Percentiles rank a stretch among this genome's conserved stretches.
Evolutionary conservation across 2,113 vertebrate genomes (phyloP).

Genomic region (Neotoma lepida): DNA sequence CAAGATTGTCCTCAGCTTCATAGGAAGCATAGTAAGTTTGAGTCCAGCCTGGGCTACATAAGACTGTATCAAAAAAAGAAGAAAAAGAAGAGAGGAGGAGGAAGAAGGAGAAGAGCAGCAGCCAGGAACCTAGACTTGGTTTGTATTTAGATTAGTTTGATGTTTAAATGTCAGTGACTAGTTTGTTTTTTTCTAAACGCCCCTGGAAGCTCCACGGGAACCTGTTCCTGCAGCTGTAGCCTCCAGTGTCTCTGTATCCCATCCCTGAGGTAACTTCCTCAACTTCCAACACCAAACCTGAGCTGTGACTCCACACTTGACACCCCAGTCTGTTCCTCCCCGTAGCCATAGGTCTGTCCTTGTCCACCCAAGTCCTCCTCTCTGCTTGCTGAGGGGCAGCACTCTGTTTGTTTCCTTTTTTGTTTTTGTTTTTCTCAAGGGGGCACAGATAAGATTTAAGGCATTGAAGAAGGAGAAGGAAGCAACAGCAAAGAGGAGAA

Average conservation of each 20-base stretch:
- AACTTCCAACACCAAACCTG: background rate
- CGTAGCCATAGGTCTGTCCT: background rate
- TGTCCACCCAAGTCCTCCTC: background rate
- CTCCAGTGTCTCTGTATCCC: background rate
- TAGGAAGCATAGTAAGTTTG: background rate
- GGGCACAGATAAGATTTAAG: background rate
- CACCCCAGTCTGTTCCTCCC: background rate
- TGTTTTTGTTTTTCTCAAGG: background rate
- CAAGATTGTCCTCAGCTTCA: background rate
- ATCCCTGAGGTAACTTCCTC: background rate
- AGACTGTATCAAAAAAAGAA: background rate
- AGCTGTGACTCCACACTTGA: background rate
- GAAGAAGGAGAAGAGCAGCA: no score
- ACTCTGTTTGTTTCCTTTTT: background rate
- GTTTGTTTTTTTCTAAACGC: background rate
- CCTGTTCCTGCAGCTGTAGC: background rate
- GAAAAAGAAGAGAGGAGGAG: no score
- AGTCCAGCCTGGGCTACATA: background rate
- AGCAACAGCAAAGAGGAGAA: background rate
- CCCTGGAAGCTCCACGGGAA: background rate
- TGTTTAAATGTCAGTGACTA: conserved; percentile 25
- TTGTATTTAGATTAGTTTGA: background rate
- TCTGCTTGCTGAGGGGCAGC: background rate
- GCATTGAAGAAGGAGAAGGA: background rate
- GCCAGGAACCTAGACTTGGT: background rate